Percentiles rank a stretch among this genome's conserved stretches.
These are phyloP conservation scores for Anadara kagoshimensis DNA, from an alignment of 1,140 invertebrate species.

Conservation along the genomic window DNA sequence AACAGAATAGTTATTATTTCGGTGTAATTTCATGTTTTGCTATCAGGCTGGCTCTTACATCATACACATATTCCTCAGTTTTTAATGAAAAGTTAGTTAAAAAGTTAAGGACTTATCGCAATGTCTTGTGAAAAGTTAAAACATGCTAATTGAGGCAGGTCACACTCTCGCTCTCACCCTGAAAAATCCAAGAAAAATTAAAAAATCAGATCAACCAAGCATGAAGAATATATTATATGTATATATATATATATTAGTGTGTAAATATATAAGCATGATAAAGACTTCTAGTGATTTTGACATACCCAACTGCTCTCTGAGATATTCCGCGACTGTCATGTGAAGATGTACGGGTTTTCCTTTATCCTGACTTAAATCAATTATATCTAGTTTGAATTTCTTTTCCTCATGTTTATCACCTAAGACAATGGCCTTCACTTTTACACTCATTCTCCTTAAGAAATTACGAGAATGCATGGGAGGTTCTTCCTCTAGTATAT, in stretches of 20 bases:
- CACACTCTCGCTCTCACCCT: constrained; percentile 39
- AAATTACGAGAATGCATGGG: constrained; percentile 31
- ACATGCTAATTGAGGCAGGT: constrained; percentile 33
- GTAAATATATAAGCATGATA: too few species aligned
- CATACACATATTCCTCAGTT: too few species aligned
- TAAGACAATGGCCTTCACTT: constrained; percentile 47
- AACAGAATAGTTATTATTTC: too few species aligned
- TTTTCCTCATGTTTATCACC: constrained; percentile 47
- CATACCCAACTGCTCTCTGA: constrained; percentile 21
- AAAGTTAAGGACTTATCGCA: constrained; percentile 19
- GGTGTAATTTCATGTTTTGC: too few species aligned
- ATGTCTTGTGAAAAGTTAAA: constrained; percentile 24
- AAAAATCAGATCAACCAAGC: constrained; percentile 6
- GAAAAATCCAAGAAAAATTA: constrained; percentile 46
- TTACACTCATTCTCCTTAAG: constrained; percentile 60
- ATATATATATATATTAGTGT: background rate
- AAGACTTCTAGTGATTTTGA: background rate
- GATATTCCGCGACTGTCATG: constrained; percentile 46
- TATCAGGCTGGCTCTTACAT: too few species aligned
- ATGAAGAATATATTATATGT: constrained; percentile 6
- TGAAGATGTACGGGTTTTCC: constrained; percentile 42
- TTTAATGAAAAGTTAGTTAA: too few species aligned
- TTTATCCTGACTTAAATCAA: constrained; percentile 54
- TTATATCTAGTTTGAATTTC: constrained; percentile 44
- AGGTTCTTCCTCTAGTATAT: constrained; percentile 1